These are phyloP conservation scores for Acanthopleura granulata DNA, from an alignment of 2,888 invertebrate genomes.

Conservation along the genomic window DNA sequence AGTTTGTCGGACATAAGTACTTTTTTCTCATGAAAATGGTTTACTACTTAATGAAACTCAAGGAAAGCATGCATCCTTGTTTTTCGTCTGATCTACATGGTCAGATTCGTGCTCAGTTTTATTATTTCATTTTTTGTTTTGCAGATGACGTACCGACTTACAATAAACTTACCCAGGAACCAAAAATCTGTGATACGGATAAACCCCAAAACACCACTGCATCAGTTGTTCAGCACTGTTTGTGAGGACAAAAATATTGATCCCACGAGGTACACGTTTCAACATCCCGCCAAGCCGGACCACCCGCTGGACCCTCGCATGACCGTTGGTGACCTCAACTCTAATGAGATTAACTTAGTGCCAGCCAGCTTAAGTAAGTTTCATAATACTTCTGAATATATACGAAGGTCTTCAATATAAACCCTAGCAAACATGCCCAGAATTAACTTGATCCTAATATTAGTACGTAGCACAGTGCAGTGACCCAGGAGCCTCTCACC, in stretches of 20 bases:
- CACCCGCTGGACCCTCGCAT: constrained; percentile 38
- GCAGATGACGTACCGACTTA: constrained; percentile 68
- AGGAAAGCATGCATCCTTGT: too few relatives aligned
- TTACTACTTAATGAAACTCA: too few relatives aligned
- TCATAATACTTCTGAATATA: neutral
- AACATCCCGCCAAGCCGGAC: constrained; percentile 80
- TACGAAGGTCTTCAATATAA: too few relatives aligned
- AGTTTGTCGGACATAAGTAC: too few relatives aligned
- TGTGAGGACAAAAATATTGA: constrained; percentile 84
- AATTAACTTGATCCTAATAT: too few relatives aligned
- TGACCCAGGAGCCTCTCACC: too few relatives aligned
- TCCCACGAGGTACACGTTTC: constrained; percentile 78
- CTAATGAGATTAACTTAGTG: constrained; percentile 52
- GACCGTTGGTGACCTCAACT: constrained; percentile 44
- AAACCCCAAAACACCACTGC: constrained; percentile 78
- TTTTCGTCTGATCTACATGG: too few relatives aligned
- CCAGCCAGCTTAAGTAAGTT: constrained; percentile 17
- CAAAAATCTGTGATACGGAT: constrained; percentile 84
- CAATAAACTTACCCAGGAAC: constrained; percentile 83
- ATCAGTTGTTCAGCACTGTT: constrained; percentile 79
- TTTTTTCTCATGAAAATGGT: too few relatives aligned
- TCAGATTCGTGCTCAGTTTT: neutral
- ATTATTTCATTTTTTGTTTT: constrained; percentile 28
- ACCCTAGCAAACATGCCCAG: too few relatives aligned
- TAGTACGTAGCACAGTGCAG: too few relatives aligned